Percentiles rank a stretch among this genome's conserved stretches.
phyloP scores from a whole-genome alignment of 2,888 invertebrate species.

The Copidosoma aretas region DNA sequence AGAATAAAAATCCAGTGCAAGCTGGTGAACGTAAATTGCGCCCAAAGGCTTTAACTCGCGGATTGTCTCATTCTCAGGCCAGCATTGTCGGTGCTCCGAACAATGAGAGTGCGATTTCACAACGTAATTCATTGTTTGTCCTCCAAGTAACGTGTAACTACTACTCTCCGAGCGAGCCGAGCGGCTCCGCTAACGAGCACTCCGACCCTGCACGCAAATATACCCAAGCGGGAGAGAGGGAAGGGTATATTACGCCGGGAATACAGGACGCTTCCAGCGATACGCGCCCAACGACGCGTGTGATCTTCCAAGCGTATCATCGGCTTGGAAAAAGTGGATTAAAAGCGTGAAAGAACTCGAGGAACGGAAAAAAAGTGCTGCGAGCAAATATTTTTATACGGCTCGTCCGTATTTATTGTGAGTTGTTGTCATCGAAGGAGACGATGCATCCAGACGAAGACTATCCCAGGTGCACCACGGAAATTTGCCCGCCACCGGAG shows the following conservation, averaged over 20 bases:
- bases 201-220: not conserved
- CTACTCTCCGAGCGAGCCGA: not conserved
- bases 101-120: not conserved
- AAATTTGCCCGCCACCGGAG: conserved; percentile 22
- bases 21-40: not conserved
- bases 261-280: not conserved
- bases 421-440: not conserved
- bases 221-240: not conserved
- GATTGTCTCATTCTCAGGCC: not conserved
- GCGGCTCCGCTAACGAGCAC: not conserved
- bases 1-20: not conserved
- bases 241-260: not conserved
- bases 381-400: conserved; percentile 37
- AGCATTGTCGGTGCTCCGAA: not conserved
- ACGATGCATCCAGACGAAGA: conserved; percentile 4
- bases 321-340: not conserved
- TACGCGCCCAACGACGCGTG: not conserved
- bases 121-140: not conserved
- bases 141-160: not conserved
- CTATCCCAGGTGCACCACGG: conserved; percentile 5
- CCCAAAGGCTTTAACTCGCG: not conserved
- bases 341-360: not conserved
- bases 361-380: conserved; percentile 2
- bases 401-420: conserved; percentile 23
- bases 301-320: not conserved